Evolutionary conservation across 2,888 invertebrate species (phyloP), one percentile per base, ranked within the genome.

Genomic region (Lumbricus terrestris): DNA sequence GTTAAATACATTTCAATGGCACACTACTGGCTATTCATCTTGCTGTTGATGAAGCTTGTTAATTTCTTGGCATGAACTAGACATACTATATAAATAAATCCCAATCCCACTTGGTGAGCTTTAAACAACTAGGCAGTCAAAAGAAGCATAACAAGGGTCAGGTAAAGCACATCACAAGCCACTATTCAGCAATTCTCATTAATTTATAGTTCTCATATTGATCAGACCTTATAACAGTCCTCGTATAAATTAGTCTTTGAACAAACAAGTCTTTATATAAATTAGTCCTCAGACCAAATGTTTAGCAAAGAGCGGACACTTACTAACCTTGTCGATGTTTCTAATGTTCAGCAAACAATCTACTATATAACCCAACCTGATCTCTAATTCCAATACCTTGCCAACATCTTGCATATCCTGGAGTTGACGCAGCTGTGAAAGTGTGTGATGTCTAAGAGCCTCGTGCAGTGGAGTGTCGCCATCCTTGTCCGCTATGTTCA

Each of bases 401-500:
- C 95, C 95, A 33, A 95, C 94, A 93, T 95, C 95, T 91, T 95
- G 98, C 89, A 98, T 97, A 95, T 98, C 98, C 95, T 99, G 98
- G 91, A 99, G 96, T 94, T 98, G 98, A 91, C 98, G 96, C 91
- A 99, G 96, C 95, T 99, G 99, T 90, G 98, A 98, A 92, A 99
- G 96, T 13, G 99, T 99, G 95, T 99, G 98, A 95, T 99, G 98
- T 20, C 98, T 97, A 90, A 99, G 96, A 35, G 98, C 98, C 94
- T 98, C 98, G 95, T 98, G 98, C 34, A 96, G 94, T 4, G 96
- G 96, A 0, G 97, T 97, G 95, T 99, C 98, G 6, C 99, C 99
- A 94, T 99, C 99, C 96, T 99, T 99, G 95, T 99, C 99, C 88
- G 98, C 97, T 92, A 98, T 97, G 95, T 99, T 98, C 93, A 99